These are phyloP conservation scores for Pantherophis alleghaniensis DNA, from an alignment of 2,797 vertebrate species.

Conservation along the genomic window DNA sequence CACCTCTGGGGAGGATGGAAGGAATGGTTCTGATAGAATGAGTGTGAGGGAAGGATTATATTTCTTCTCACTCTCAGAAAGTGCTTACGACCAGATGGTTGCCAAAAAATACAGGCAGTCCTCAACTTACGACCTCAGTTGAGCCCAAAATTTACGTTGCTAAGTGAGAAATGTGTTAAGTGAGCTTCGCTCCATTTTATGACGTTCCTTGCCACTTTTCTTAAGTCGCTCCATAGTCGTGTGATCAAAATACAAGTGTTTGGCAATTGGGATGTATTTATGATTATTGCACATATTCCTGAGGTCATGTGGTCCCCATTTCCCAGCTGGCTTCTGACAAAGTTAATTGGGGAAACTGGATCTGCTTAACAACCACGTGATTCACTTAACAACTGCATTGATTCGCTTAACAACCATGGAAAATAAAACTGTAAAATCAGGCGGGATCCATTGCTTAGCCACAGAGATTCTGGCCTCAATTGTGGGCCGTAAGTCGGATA, in stretches of 20 bases:
- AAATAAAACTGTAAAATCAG: neutral
- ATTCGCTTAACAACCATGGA: too few relatives aligned
- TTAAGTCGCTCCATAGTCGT: neutral
- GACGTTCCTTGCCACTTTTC: neutral
- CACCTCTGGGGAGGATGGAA: neutral
- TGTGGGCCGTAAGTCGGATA: neutral
- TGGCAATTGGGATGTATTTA: neutral
- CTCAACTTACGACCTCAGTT: neutral
- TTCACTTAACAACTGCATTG: neutral
- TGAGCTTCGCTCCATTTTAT: neutral
- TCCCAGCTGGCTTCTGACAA: neutral
- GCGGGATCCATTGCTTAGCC: neutral
- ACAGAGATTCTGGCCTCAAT: neutral
- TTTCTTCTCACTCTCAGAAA: neutral
- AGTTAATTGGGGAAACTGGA: neutral
- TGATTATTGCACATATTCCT: neutral
- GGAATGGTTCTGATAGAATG: neutral
- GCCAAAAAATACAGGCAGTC: neutral
- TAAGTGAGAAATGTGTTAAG: neutral
- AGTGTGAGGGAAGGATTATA: neutral
- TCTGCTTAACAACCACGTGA: neutral
- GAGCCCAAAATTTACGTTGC: neutral
- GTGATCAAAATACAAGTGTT: neutral
- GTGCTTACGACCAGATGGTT: neutral
- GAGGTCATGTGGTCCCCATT: neutral